phyloP scores from a whole-genome alignment of 1,140 invertebrate genomes.

The Saccostrea echinata region DNA sequence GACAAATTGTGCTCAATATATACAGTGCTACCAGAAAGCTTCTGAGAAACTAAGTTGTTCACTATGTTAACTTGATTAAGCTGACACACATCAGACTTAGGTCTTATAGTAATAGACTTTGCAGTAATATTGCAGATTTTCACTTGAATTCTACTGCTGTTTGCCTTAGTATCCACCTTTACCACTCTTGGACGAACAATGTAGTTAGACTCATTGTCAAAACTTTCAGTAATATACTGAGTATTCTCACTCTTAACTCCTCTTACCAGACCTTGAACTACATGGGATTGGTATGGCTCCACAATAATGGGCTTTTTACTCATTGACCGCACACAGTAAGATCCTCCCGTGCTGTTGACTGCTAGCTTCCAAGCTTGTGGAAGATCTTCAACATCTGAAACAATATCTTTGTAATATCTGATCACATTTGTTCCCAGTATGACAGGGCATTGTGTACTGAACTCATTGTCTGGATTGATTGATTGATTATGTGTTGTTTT shows the following conservation, averaged over 20 bases:
- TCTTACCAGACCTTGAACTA: not conserved
- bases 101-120: conserved; percentile 1
- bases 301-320: not conserved
- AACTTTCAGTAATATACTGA: not conserved
- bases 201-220: not conserved
- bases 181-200: not conserved
- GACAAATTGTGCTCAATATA: not conserved
- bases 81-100: not conserved
- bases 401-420: not conserved
- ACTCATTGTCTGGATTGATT: too few relatives aligned
- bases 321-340: not conserved
- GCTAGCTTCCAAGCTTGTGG: not conserved
- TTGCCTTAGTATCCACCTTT: not conserved
- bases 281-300: not conserved
- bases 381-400: not conserved
- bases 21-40: not conserved
- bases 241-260: not conserved
- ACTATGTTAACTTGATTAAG: not conserved
- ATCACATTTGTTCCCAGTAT: conserved; percentile 24
- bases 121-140: not conserved
- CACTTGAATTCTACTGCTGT: not conserved
- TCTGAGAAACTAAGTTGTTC: not conserved
- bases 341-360: not conserved
- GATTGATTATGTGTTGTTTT: too few relatives aligned
- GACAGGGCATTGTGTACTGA: conserved; percentile 13